These are phyloP conservation scores for Meda fulgida DNA, from an alignment of 2,797 vertebrate species.

Conservation along the genomic window DNA sequence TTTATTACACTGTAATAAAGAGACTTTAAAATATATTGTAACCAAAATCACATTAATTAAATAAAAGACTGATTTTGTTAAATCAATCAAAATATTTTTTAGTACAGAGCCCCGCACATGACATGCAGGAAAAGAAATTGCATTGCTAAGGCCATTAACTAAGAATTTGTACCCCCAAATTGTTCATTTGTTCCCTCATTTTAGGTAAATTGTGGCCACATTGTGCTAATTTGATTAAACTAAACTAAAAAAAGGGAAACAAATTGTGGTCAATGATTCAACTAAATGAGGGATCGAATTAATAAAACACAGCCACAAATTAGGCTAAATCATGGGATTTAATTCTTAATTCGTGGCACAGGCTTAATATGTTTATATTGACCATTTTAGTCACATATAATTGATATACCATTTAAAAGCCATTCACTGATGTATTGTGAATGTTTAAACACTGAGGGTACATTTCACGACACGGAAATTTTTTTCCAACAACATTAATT, in stretches of 20 bases:
- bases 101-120: neutral
- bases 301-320: neutral
- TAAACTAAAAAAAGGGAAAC: neutral
- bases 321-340: neutral
- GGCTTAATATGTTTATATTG: neutral
- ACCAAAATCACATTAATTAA: neutral
- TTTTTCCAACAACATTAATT: neutral
- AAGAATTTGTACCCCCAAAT: neutral
- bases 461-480: neutral
- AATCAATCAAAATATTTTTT: neutral
- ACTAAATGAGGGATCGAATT: neutral
- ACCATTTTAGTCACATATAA: neutral
- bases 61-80: neutral
- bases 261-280: neutral
- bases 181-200: neutral
- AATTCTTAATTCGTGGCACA: neutral
- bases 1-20: neutral
- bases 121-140: neutral
- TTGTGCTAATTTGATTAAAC: neutral
- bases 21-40: neutral
- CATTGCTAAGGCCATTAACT: neutral
- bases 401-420: neutral
- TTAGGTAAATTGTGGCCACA: neutral
- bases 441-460: neutral
- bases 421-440: neutral